Base-by-base conservation (phyloP, 2,797 vertebrate genomes). In the Fringilla coelebs region DNA sequence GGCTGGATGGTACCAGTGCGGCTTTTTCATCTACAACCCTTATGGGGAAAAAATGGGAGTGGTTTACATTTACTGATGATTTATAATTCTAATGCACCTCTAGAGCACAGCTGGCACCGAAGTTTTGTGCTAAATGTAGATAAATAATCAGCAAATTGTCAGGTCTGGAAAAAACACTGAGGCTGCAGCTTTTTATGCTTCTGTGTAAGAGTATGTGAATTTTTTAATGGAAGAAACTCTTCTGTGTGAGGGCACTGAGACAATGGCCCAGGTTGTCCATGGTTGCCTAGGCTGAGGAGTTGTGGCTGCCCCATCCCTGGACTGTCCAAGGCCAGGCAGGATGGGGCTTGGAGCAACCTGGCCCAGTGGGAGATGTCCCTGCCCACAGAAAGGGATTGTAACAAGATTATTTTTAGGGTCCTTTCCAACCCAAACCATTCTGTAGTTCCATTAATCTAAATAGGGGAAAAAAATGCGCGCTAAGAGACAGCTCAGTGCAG, bases 391-490 rank as follows among this genome's bases (percentile, higher is more conserved):
- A 24, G 14, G 5, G 4, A 34, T 17, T 82, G 6, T 48, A 62
- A 43, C 36, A 48, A 67, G 55, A n/a, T 34, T n/a, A 16, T 71
- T 38, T 76, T 76, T 83, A 58, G 20, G 13, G 25, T 51, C 25
- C 15, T 17, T 76, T 70, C 13, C 13, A 55, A 57, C 10, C 14
- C 36, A 75, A 70, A 29, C 4, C 9, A 45, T n/a, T 49, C 24
- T 43, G 19, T 57, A 46, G 49, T 63, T 43, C 28, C 26, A 15
- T 38, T 76, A 62, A 9, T 70, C 57, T 31, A 57, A 38, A 24
- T 0, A 32, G 21, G 8, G 22, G 2, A 2, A 2, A 17, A 20
- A 9, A 40, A 34, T 2, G 2, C 85, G 16, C n/a, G n/a, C 10
- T 25, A 48, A 60, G 21, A 60, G 65, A 28, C 75, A 92, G 66